These are phyloP conservation scores for Pseudachorutes palmiensis DNA, from an alignment of 1,140 invertebrate genomes.

Conservation along the genomic window DNA sequence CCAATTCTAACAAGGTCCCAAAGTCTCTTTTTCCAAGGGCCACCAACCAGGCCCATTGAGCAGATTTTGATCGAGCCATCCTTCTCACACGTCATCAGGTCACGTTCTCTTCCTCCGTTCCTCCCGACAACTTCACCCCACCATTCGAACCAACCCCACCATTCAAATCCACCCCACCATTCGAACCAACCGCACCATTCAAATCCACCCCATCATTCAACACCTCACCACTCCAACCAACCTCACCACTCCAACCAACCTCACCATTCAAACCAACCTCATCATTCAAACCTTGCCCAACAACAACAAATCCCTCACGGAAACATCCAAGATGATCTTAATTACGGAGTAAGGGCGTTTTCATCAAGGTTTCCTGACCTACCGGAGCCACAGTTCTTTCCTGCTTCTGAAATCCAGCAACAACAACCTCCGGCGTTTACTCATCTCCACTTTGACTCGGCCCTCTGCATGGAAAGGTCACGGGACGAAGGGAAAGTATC, in stretches of 20 bases:
- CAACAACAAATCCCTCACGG: not conserved
- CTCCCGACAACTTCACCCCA: too few relatives aligned
- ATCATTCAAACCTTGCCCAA: too few relatives aligned
- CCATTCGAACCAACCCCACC: too few relatives aligned
- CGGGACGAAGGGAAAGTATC: not conserved
- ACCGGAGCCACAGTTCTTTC: conserved; percentile 22
- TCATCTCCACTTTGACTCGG: conserved; percentile 36
- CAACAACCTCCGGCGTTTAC: conserved; percentile 34
- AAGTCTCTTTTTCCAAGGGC: not conserved
- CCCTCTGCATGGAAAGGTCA: too few relatives aligned
- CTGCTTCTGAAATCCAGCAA: conserved; percentile 1
- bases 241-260: conserved; percentile 6
- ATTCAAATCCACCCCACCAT: too few relatives aligned
- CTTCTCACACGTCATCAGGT: too few relatives aligned
- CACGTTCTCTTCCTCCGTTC: too few relatives aligned
- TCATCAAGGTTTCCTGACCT: conserved; percentile 7
- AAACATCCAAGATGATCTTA: not conserved
- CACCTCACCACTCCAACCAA: too few relatives aligned
- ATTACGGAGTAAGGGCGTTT: not conserved
- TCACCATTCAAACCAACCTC: not conserved
- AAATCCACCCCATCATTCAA: too few relatives aligned
- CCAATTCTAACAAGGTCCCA: not conserved
- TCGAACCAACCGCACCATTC: too few relatives aligned
- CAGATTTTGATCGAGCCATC: too few relatives aligned
- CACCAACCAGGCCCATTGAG: too few relatives aligned